These are phyloP conservation scores for Melanchra persicariae DNA, from an alignment of 2,888 invertebrate species.

Conservation along the genomic window DNA sequence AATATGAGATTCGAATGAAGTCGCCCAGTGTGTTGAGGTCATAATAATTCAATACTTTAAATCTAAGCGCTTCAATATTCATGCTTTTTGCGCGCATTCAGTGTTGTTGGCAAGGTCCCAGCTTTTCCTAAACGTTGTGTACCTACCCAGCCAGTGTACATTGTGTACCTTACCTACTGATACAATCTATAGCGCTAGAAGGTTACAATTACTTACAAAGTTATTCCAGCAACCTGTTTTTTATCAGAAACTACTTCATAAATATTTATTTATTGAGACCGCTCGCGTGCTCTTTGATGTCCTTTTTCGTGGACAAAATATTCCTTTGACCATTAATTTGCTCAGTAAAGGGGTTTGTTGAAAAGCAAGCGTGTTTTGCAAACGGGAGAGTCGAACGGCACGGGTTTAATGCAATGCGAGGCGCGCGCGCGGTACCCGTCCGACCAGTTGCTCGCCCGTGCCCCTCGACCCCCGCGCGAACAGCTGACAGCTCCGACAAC, in stretches of 20 bases:
- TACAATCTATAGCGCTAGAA: constrained; percentile 24
- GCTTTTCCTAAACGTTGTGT: constrained; percentile 54
- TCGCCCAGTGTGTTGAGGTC: constrained; percentile 30
- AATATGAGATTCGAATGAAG: constrained; percentile 35
- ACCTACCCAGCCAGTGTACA: constrained; percentile 11
- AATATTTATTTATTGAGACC: constrained; percentile 50
- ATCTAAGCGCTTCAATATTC: constrained; percentile 56
- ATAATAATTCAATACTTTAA: constrained; percentile 56
- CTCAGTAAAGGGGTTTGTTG: constrained; percentile 21
- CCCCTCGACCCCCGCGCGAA: constrained; percentile 73
- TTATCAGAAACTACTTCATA: constrained; percentile 36
- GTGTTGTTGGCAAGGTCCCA: constrained; percentile 68
- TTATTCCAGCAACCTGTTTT: constrained; percentile 44
- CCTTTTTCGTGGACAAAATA: constrained; percentile 20
- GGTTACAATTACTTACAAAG: constrained; percentile 51
- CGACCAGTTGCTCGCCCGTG: constrained; percentile 77
- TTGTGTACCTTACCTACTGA: neutral
- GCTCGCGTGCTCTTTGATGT: constrained; percentile 52
- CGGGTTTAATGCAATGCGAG: constrained; percentile 62
- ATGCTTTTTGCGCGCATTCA: constrained; percentile 62
- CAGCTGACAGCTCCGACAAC: constrained; percentile 87
- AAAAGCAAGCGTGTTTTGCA: constrained; percentile 44
- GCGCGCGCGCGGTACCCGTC: constrained; percentile 72
- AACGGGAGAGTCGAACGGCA: constrained; percentile 33
- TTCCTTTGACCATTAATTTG: constrained; percentile 23